Conservation (phyloP, 2,113 vertebrate species). For the Seriola rivoliana region DNA sequence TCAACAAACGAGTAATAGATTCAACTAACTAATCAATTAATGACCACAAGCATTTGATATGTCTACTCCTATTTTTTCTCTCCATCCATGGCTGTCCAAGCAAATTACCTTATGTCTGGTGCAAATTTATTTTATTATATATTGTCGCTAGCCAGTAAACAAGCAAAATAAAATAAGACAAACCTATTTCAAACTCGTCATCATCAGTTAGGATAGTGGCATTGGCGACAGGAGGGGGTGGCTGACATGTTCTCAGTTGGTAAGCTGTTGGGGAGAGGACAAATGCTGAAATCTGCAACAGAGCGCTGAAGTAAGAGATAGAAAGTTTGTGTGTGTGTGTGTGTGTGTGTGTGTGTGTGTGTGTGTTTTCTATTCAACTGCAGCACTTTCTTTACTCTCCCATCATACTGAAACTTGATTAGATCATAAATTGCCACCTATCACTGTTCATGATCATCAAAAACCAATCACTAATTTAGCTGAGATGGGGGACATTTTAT, state of each 20-base stretch:
- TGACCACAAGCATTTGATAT: not conserved
- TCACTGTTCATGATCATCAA: constrained; percentile 66
- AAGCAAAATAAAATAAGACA: constrained; percentile 69
- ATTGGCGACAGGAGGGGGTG: constrained; percentile 90
- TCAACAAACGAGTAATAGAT: not conserved
- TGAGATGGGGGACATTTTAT: constrained; percentile 53
- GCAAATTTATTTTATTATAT: constrained; percentile 34
- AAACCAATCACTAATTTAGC: constrained; percentile 68
- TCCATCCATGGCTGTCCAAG: constrained; percentile 1
- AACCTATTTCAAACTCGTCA: constrained; percentile 97
- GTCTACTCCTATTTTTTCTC: not conserved
- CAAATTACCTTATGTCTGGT: constrained; percentile 16
- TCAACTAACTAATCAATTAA: constrained; percentile 1
- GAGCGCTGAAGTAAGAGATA: constrained; percentile 6
- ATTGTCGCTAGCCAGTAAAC: constrained; percentile 28
- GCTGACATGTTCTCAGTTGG: constrained; percentile 93
- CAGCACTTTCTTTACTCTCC: constrained; percentile 23
- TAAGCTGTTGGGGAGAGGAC: constrained; percentile 86
- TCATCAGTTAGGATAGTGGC: constrained; percentile 93
- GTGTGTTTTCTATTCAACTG: constrained; percentile 7
- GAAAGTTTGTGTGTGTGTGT: not conserved
- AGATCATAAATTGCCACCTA: constrained; percentile 52
- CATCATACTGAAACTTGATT: constrained; percentile 49
- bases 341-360: not conserved
- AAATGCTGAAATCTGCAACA: constrained; percentile 38